Evolutionary conservation across 2,888 invertebrate species (phyloP), one percentile per base, ranked within the genome.

Genomic region (Archips xylosteana): DNA sequence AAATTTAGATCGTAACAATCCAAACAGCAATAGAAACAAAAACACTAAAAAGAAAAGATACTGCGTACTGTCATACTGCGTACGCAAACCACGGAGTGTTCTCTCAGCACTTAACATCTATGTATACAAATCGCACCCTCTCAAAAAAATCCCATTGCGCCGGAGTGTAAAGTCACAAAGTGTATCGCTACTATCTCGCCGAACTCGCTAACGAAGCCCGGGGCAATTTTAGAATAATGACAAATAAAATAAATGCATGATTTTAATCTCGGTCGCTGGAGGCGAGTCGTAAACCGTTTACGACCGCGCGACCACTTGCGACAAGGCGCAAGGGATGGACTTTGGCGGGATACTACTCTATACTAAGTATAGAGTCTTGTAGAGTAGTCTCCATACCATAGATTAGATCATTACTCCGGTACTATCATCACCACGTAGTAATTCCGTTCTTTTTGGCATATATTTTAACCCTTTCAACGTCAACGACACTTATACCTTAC

Each of bases 211-310:
- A 75, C 77, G 77, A 76, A 80, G 81, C 81, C 80, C 77, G 76
- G 77, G 80, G 85, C 87, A 84, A 85, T 87, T 88, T 83, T 82
- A 83, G 85, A 86, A 89, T 92, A 91, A 92, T 92, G 91, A 90
- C 87, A 83, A 89, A 91, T 92, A 91, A 92, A 92, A 92, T 91
- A 92, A 92, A 94, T 92, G 92, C 90, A 89, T 90, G 91, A 92
- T 92, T 92, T 92, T 93, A 91, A 93, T 93, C 91, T 92, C 81
- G 85, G 82, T 84, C 87, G 84, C 90, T 84, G 83, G 86, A 83
- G 83, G 87, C 83, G 87, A 82, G 85, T 92, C 93, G 89, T 94
- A 92, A 94, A 93, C 88, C 79, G 87, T 93, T 93, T 92, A 94
- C 90, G 92, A 91, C 81, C 86, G 92, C 90, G 81, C 86, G 83